A percentile compares a stretch with the other conserved stretches of the same genome.
These are phyloP conservation scores for Perdix hodgsoniae DNA, from an alignment of 2,797 vertebrate species.

Conservation along the genomic window DNA sequence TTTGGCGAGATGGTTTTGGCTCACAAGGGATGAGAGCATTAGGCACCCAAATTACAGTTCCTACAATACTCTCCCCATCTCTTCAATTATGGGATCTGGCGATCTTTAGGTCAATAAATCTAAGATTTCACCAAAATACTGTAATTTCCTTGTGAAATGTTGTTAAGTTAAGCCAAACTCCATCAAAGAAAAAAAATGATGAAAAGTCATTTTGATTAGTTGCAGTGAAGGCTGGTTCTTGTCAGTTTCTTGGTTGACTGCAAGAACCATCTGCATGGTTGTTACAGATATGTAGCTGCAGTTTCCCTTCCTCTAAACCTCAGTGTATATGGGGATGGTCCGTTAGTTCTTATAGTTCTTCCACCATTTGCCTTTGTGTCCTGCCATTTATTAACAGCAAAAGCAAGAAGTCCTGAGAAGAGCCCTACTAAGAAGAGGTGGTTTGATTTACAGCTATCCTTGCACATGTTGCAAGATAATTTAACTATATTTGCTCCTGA, in stretches of 20 bases:
- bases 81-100: not conserved
- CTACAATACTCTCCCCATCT: not conserved
- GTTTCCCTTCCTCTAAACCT: not conserved
- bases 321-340: not conserved
- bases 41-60: not conserved
- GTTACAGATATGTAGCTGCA: not conserved
- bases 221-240: not conserved
- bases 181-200: not conserved
- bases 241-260: not conserved
- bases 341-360: accelerated
- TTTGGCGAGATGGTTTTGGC: not conserved
- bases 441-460: not conserved
- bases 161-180: not conserved
- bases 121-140: not conserved
- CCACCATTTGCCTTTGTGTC: not conserved
- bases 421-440: not conserved
- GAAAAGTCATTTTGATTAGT: not conserved
- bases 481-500: not conserved
- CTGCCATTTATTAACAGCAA: not conserved
- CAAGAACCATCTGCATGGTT: not conserved
- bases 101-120: not conserved
- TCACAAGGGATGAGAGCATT: not conserved
- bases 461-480: not conserved
- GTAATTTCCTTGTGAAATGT: not conserved
- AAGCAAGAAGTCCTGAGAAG: not conserved